Evolutionary conservation across 2,113 vertebrate genomes (phyloP).

Genomic region (Protobothrops flavoviridis): DNA sequence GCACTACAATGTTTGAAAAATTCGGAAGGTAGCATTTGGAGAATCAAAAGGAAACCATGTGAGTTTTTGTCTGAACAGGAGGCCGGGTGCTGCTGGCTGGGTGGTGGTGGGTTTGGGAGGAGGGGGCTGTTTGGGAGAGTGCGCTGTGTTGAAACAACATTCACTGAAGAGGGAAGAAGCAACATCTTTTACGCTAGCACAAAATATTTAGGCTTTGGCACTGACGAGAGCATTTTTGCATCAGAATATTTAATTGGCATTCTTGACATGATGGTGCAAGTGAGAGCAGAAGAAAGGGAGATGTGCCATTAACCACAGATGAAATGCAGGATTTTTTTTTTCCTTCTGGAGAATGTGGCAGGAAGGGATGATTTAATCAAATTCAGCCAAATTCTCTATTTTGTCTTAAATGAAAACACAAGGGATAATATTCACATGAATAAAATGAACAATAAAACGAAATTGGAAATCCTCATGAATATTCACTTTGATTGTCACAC

Average conservation of each 20-base stretch:
- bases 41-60: constrained; percentile 62
- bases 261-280: constrained; percentile 7
- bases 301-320: background rate
- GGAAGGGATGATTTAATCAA: background rate
- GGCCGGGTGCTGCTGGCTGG: constrained; percentile 42
- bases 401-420: background rate
- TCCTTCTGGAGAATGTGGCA: background rate
- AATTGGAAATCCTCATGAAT: background rate
- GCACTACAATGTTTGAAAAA: constrained; percentile 74
- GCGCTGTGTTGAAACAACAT: constrained; percentile 48
- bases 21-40: constrained; percentile 65
- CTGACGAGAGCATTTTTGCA: constrained; percentile 26
- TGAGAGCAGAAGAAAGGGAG: background rate
- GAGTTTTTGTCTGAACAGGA: constrained; percentile 60
- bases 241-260: constrained; percentile 44
- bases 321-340: background rate
- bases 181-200: constrained; percentile 24
- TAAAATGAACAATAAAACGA: background rate
- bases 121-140: constrained; percentile 7
- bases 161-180: constrained; percentile 37
- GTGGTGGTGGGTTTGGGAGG: background rate
- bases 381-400: background rate
- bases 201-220: constrained; percentile 33
- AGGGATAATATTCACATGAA: background rate
- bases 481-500: background rate